Base-by-base conservation (phyloP, 2,888 invertebrate species). In the Nephrotoma appendiculata region DNA sequence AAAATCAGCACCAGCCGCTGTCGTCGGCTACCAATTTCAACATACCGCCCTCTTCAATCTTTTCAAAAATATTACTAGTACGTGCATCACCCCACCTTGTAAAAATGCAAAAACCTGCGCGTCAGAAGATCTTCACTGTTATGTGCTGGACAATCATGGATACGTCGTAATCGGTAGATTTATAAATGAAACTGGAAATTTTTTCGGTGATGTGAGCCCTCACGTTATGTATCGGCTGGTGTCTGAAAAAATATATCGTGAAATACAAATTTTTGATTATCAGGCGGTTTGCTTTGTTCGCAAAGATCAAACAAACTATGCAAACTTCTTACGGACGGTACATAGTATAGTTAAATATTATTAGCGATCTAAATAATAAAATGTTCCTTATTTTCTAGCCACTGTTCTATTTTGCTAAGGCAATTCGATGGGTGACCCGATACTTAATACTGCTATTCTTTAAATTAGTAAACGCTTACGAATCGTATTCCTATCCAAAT, bases 91-190 rank as follows among this genome's bases (percentile, higher is more conserved):
- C 41, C 15, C 43, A 85, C 57, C 48, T n/a, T 45, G 86, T 12
- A 71, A 31, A 31, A 31, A 31, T 31, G 83, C 91, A n/a, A 92
- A 92, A 87, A 93, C 94, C 0, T 95, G 95, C 89, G 93, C 92
- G 52, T 94, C 95, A 1, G 94, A 94, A 84, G 94, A 93, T 87
- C 93, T 96, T 90, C 95, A 96, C 88, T 98, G 98, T 89, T 98
- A 95, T 90, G 93, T 98, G 71, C 92, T 98, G 57, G 98, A 98
- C 91, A 97, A 96, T 91, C 97, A 98, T 90, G 98, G 97, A 3
- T 98, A 96, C 92, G 94, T 98, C 19, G 92, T 97, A 1, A 94
- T 96, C n/a, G 95, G 96, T 95, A 97, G 89, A 31, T 94, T 95
- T 87, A 91, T 93, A 0, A 93, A 92, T 52, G 94, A 96, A 87